Base-by-base conservation (phyloP, 2,797 vertebrate species). In the Melanotaenia trifasciata region DNA sequence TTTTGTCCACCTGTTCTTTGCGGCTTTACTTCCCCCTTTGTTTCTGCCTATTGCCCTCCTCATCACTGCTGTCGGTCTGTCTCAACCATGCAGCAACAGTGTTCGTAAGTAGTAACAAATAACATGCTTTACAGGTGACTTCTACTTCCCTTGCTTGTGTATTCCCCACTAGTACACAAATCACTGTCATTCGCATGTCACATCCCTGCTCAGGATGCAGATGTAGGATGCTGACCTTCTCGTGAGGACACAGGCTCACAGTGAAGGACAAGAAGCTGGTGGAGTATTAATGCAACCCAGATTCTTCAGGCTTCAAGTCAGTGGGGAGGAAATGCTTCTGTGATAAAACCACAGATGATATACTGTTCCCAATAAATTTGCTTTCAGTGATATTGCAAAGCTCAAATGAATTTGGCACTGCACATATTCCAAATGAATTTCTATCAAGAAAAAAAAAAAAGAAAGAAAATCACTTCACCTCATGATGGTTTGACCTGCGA, bases 381-480 rank as follows among this genome's bases (percentile, higher is more conserved):
- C 75, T 88, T 76, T 80, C 36, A 53, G 68, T 76, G 74, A 90
- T 81, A 80, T 79, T 75, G 76, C 64, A 76, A 67, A 67, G 67
- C 75, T 84, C 68, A 38, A 56, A 77, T 45, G 61, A 78, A 83
- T 85, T 79, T 80, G 64, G 47, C 8, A 5, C 40, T 20, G 69
- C 60, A 53, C 65, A 68, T 66, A 84, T 76, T 83, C 64, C 11
- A 75, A 85, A 71, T 85, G 59, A 90, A 86, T 80, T 79, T 85
- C 75, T 73, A 72, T 89, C 70, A 78, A 47, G 32, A 28, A 30
- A 43, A 60, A 36, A n/a, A n/a, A 35, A 10, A 24, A 57, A 33
- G 7, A 33, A 73, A 69, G 73, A 72, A 76, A 74, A 69, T 71
- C 57, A 68, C 66, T 78, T 85, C 81, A 80, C 73, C 60, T 28